A percentile compares a stretch with the other conserved stretches of the same genome.
These are phyloP conservation scores for Hybos culiciformis DNA, from an alignment of 2,888 invertebrate genomes.

Conservation along the genomic window DNA sequence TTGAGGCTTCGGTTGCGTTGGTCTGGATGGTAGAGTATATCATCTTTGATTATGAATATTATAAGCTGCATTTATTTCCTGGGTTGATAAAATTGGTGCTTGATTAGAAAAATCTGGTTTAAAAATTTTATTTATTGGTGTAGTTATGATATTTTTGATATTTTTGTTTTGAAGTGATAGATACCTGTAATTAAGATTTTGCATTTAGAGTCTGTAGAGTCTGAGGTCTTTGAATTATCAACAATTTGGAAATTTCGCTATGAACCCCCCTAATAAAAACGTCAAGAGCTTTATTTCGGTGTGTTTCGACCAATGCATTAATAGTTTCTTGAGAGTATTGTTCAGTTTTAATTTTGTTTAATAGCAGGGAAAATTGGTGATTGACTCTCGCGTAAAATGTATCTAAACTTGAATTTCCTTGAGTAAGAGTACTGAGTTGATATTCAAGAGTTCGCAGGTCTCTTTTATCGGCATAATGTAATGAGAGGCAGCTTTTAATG, in stretches of 20 bases:
- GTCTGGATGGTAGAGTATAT: neutral
- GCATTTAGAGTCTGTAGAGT: conserved; percentile 5
- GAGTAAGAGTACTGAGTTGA: conserved; percentile 12
- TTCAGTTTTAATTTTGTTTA: conserved; percentile 15
- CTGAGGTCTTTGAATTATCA: conserved; percentile 9
- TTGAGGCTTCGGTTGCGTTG: conserved; percentile 3
- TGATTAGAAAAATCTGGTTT: neutral
- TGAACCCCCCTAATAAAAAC: conserved; percentile 9
- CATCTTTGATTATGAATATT: neutral
- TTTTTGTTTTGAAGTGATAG: neutral
- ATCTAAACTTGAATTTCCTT: conserved; percentile 8
- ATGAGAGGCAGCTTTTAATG: conserved; percentile 13
- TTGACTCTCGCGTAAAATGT: conserved; percentile 14
- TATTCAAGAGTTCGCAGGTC: conserved; percentile 15
- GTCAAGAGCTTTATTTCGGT: conserved; percentile 8
- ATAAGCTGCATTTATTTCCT: neutral
- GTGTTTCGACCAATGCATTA: conserved; percentile 7
- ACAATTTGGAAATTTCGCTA: conserved; percentile 7
- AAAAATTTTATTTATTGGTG: neutral
- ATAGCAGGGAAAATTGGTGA: conserved; percentile 13
- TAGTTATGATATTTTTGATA: neutral
- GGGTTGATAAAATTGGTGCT: no score
- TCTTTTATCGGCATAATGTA: conserved; percentile 16
- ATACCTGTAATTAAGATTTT: neutral
- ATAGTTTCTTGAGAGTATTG: conserved; percentile 9